Evolutionary conservation across 2,888 invertebrate genomes (phyloP), one percentile per base, ranked within the genome.

Genomic region (Neelides folsomi): DNA sequence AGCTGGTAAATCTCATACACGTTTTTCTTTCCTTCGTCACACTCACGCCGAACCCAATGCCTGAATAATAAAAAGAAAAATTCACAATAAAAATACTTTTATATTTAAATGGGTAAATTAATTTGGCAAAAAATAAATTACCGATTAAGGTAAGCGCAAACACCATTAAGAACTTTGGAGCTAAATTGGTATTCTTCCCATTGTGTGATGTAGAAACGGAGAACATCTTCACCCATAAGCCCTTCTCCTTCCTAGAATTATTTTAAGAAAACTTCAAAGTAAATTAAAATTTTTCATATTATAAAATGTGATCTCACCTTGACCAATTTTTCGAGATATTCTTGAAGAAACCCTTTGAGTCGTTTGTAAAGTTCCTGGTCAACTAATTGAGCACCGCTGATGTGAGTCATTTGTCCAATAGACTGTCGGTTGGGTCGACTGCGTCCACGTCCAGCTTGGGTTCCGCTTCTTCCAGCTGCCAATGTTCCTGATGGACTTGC

Each of bases 151-250:
- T 98, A 98, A 0, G 90, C 81, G 74, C 95, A 97, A 51, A 98
- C 92, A 1, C 97, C 97, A 74, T 98, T 90, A 37, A 98, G 77
- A 6, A 97, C 97, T 69, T 90, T 87, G 62, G 92, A 92, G 51
- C 93, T 93, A 74, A 97, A 95, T 72, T 93, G 92, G 72, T 94
- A 99, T 68, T 93, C 88, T 70, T 93, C 93, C 98, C 98, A 98
- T 68, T 94, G 89, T 66, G 83, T 81, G 16, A 94, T 95, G 74
- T 98, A 98, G 74, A 93, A 95, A 55, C 86, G 83, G 34, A 98
- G 75, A 2, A 98, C 90, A 66, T 92, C 89, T 71, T 97, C 97
- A 62, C 93, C 97, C 81, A 93, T 88, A 54, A 93, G 76, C 68
- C 88, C 86, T 49, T 83, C 79, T 46, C 89, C 89, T 68, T 83